These are phyloP conservation scores for Drosophila ezoana DNA, from an alignment of 2,888 invertebrate genomes.

Conservation along the genomic window DNA sequence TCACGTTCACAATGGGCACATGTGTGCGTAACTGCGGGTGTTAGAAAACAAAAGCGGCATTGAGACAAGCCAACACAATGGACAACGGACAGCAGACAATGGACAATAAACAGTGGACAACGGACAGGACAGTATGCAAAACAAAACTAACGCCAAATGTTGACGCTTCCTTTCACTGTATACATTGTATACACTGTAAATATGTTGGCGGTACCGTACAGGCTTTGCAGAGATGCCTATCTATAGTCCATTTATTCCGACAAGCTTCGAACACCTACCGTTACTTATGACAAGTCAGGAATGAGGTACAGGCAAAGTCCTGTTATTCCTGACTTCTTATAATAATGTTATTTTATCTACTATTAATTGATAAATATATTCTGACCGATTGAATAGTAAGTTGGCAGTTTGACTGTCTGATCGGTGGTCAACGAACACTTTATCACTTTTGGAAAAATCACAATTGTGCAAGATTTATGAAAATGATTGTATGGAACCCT, in stretches of 20 bases:
- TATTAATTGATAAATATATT: no score
- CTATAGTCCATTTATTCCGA: background rate
- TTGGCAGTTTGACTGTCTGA: no score
- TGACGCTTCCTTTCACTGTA: conserved; percentile 45
- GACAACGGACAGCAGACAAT: conserved; percentile 17
- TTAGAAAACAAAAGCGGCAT: conserved; percentile 76
- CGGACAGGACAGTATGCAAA: conserved; percentile 69
- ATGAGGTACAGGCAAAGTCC: no score
- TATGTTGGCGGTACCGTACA: conserved; percentile 4
- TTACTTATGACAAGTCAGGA: background rate
- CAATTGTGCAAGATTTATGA: no score
- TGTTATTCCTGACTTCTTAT: no score
- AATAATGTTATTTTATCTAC: no score
- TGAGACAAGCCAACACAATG: conserved; percentile 55
- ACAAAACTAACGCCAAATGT: conserved; percentile 70
- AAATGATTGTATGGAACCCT: no score
- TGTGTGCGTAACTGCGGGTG: conserved; percentile 76
- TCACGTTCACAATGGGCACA: conserved; percentile 18
- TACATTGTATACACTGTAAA: conserved; percentile 50
- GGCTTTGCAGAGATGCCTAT: background rate
- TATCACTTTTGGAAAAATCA: no score
- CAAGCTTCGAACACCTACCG: background rate
- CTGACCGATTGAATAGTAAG: no score
- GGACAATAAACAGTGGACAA: conserved; percentile 19
- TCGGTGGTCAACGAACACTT: no score